A percentile compares a stretch with the other conserved stretches of the same genome.
Conservation (phyloP, 2,888 invertebrate species). For the Operophtera brumata region DNA sequence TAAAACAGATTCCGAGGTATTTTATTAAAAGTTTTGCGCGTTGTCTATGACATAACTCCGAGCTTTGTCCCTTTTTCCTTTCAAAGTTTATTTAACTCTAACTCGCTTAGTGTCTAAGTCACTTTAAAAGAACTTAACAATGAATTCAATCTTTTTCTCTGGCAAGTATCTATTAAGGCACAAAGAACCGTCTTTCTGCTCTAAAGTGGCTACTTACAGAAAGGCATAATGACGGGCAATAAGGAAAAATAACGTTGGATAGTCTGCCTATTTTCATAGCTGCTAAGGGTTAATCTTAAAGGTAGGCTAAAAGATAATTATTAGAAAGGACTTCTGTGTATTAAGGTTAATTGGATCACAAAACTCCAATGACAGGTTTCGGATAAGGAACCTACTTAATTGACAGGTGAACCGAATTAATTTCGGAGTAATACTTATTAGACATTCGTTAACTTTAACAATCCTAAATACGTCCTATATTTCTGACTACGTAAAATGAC, state of each 20-base stretch:
- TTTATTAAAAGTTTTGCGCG: conserved; percentile 54
- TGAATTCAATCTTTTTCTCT: conserved; percentile 51
- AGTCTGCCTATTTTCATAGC: conserved; percentile 35
- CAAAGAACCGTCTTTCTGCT: conserved; percentile 43
- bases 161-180: conserved; percentile 45
- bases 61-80: conserved; percentile 44
- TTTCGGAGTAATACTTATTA: neutral
- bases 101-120: conserved; percentile 48
- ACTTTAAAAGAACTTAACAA: conserved; percentile 48
- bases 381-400: neutral
- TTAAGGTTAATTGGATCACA: conserved; percentile 13
- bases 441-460: too few relatives aligned
- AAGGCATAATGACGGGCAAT: conserved; percentile 35
- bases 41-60: conserved; percentile 46
- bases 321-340: conserved; percentile 1
- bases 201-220: conserved; percentile 38
- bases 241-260: conserved; percentile 36
- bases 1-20: conserved; percentile 47
- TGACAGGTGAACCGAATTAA: neutral
- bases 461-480: too few relatives aligned
- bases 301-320: conserved; percentile 16
- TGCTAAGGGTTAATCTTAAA: conserved; percentile 30
- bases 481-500: neutral
- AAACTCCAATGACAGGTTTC: neutral
- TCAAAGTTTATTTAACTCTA: conserved; percentile 50